phyloP scores from a whole-genome alignment of 2,888 invertebrate genomes.

The Pyrocoelia pectoralis region DNA sequence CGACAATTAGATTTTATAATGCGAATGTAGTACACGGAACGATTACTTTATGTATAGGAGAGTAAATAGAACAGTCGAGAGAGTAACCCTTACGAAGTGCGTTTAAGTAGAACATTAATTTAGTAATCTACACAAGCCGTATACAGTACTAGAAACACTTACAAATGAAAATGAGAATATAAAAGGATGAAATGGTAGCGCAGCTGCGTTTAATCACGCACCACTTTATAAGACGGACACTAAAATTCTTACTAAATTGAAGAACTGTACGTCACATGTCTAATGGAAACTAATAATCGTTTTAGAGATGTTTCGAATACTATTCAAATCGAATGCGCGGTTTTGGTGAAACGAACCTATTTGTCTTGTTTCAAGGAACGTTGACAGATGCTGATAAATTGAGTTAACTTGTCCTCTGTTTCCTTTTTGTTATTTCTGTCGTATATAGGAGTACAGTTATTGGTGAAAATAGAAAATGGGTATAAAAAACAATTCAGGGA shows the following conservation, averaged over 20 bases:
- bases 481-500: not conserved
- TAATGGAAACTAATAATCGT: no score
- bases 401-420: slow-evolving; percentile 30
- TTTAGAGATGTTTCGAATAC: no score
- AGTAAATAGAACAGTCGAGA: no score
- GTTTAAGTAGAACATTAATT: no score
- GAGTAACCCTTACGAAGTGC: no score
- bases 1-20: no score
- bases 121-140: no score
- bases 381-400: slow-evolving; percentile 34
- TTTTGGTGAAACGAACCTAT: slow-evolving; percentile 24
- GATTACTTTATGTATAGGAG: no score
- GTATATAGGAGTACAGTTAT: not conserved
- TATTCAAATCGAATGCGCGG: not conserved
- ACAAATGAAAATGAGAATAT: slow-evolving; percentile 9
- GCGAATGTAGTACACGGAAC: no score
- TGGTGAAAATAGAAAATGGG: not conserved
- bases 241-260: no score
- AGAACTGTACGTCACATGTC: no score
- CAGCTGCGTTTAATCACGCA: slow-evolving; percentile 16
- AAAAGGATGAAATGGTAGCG: slow-evolving; percentile 16
- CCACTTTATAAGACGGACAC: not conserved
- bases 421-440: slow-evolving; percentile 17
- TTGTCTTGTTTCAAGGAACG: slow-evolving; percentile 27
- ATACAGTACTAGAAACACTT: no score